Evolutionary conservation across 2,888 invertebrate genomes (phyloP), one percentile per base, ranked within the genome.

Genomic region (Tolmerus cingulatus): DNA sequence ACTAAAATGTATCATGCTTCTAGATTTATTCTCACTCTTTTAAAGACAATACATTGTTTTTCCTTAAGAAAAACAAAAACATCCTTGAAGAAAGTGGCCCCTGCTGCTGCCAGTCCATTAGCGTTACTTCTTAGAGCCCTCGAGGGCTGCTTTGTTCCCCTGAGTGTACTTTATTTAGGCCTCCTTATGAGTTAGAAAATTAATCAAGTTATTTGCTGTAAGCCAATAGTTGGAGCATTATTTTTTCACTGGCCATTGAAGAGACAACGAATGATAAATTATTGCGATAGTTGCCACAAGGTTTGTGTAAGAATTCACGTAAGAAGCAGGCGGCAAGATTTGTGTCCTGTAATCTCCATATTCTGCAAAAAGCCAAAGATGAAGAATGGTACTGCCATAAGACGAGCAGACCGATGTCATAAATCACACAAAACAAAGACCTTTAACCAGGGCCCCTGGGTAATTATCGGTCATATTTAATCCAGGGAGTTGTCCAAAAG

Each of bases 401-500:
- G 81, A 81, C 81, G 37, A 19, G 82, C 37, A 55, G 37, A 82
- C 57, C 34, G 66, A 51, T 40, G 78, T 78, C 86, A 86, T 86
- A 86, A 86, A 86, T 86, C 86, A 86, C 37, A 66, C 23, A 78
- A 86, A 86, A 86, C 86, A 86, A 86, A 40, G 86, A 78, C 86
- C 78, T 86, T 86, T 78, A 86, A 77, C 86, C 78, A 78, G 66
- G 78, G 55, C 86, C 78, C 86, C 37, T 55, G 86, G 86, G 86
- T 86, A 86, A 86, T 86, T 86, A 86, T 86, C 78, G 78, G 86
- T 86, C 86, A 86, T 86, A 86, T 86, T 86, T 86, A 86, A 86
- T 86, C 78, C 77, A 40, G 76, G 78, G 86, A 86, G 51, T 86
- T 86, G 77, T 86, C 51, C 86, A 86, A 86, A 86, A 76, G 51